Base-by-base conservation (phyloP, 2,113 vertebrate genomes). In the Xiphophorus couchianus region DNA sequence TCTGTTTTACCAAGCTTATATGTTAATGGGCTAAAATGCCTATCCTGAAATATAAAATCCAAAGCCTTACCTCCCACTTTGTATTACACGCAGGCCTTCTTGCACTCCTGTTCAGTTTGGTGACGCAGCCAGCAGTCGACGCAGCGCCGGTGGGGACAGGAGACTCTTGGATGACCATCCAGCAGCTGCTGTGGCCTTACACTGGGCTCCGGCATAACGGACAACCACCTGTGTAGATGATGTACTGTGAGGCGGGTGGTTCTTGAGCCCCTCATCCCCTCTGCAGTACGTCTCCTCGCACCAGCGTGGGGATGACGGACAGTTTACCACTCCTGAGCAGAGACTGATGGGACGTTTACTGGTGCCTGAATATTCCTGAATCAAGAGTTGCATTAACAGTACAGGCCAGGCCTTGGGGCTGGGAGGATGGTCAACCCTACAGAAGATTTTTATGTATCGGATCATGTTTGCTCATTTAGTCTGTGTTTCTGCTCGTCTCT, bases 181-280 rank as follows among this genome's bases (percentile, higher is more conserved):
- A 97, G 92, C 96, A 98, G 82, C 91, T 98, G 75, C 81, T 99
- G 80, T 98, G 97, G 97, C 97, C 97, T 6, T 96, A 97, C 60
- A 89, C 95, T 0, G 91, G 93, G 77, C 95, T 98, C 6, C 94
- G 83, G 27, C 96, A 98, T 90, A 91, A 97, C 0, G 96, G 95
- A 0, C 97, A 96, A 6, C 97, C 97, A 0, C 97, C 97, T 0
- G 93, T 97, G 69, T 99, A 93, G 48, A 48, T 8, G 51, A 12
- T 44, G 60, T 70, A 35, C 72, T 0, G 0, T 33, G 30, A 58
- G 35, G 10, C 66, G 19, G 33, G 68, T 61, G 67, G 10, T 85
- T 60, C 69, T 35, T 11, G 19, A 1, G 28, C 29, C 61, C 58
- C n/a, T 75, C 54, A 17, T 69, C 77, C 77, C n/a, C 48, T 73